phyloP scores from a whole-genome alignment of 2,113 vertebrate genomes.

The Platichthys flesus region DNA sequence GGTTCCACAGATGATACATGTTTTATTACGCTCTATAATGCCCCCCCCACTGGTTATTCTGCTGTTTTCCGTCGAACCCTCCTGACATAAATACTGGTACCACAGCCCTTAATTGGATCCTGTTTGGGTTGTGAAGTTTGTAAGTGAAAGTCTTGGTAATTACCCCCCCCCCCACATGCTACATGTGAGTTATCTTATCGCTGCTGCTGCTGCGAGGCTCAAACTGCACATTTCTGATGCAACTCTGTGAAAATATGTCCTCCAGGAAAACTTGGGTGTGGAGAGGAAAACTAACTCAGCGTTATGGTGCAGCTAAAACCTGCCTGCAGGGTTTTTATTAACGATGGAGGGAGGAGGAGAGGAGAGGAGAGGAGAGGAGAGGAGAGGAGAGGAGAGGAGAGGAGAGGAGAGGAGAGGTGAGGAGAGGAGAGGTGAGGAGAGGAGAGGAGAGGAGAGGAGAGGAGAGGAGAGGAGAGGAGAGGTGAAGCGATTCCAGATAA shows the following conservation, averaged over 20 bases:
- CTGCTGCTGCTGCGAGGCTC: constrained; percentile 28
- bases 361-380: background rate
- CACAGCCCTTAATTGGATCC: constrained; percentile 32
- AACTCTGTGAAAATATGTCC: constrained; percentile 55
- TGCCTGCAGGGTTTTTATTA: constrained; percentile 37
- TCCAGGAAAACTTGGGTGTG: constrained; percentile 25
- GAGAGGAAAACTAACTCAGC: constrained; percentile 52
- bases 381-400: too few relatives aligned
- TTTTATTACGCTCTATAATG: constrained; percentile 36
- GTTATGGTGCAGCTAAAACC: constrained; percentile 21
- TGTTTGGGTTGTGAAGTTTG: constrained; percentile 34
- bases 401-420: background rate
- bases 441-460: background rate
- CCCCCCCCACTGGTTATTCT: background rate
- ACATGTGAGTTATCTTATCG: constrained; percentile 21
- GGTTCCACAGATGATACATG: background rate
- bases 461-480: too few relatives aligned
- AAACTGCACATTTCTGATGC: constrained; percentile 55
- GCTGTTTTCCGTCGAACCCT: constrained; percentile 4
- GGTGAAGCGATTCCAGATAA: too few relatives aligned
- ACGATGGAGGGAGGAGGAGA: background rate
- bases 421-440: background rate
- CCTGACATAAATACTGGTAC: constrained; percentile 31
- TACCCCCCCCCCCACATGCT: constrained; percentile 23
- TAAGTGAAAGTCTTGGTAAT: constrained; percentile 44